Evolutionary conservation across 2,797 vertebrate species (phyloP).

Genomic region (Sebastes matsubarae): DNA sequence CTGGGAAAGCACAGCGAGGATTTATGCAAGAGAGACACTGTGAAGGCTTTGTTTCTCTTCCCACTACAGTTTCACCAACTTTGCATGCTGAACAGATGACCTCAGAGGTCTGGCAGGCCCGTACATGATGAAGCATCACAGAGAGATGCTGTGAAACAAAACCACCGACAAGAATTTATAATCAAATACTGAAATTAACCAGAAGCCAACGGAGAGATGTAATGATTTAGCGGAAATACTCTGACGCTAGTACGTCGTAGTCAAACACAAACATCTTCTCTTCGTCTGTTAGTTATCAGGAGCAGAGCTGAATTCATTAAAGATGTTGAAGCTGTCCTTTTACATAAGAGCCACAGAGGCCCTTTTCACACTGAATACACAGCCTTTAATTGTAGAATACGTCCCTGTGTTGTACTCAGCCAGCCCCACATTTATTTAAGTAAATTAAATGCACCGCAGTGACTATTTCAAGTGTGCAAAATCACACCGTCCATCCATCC

Average conservation of each 20-base stretch:
- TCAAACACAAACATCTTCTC: neutral
- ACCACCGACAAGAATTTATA: too few relatives aligned
- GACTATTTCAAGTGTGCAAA: too few relatives aligned
- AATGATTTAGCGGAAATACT: too few relatives aligned
- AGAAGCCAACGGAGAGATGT: neutral
- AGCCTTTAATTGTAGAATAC: constrained; percentile 11
- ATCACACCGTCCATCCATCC: too few relatives aligned
- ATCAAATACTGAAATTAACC: neutral
- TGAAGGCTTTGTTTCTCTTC: neutral
- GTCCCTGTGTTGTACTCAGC: neutral
- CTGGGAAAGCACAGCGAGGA: neutral
- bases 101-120: neutral
- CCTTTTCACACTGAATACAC: neutral
- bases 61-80: neutral
- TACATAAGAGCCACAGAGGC: constrained; percentile 29
- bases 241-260: too few relatives aligned
- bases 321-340: constrained; percentile 21
- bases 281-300: neutral
- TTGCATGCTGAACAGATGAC: neutral
- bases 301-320: constrained; percentile 20
- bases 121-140: neutral
- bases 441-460: too few relatives aligned
- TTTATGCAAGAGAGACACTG: neutral
- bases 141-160: neutral
- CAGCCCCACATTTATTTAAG: neutral